These are phyloP conservation scores for Philereme vetulata DNA, from an alignment of 2,888 invertebrate genomes.

Conservation along the genomic window DNA sequence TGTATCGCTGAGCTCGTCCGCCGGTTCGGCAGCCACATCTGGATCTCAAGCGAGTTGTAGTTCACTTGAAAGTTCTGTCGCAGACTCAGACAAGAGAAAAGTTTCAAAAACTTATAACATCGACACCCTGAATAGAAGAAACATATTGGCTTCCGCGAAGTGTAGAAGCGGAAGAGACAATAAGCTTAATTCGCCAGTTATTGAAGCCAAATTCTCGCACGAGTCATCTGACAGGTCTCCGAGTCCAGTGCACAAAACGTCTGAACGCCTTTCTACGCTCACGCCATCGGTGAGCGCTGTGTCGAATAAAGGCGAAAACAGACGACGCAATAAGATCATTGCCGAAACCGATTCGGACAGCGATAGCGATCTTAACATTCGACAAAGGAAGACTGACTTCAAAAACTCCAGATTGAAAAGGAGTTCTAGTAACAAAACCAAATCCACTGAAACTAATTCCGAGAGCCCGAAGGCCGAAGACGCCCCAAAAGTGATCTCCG, in stretches of 20 bases:
- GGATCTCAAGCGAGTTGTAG: conserved; percentile 89
- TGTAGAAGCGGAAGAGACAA: conserved; percentile 92
- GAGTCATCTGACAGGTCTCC: conserved; percentile 79
- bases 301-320: conserved; percentile 78
- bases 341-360: conserved; percentile 74
- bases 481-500: conserved; percentile 61
- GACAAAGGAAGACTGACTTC: conserved; percentile 74
- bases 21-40: conserved; percentile 88
- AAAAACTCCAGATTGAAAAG: conserved; percentile 76
- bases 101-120: conserved; percentile 91
- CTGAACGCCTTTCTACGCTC: conserved; percentile 83
- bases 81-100: conserved; percentile 86
- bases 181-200: conserved; percentile 88
- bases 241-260: conserved; percentile 76
- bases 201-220: conserved; percentile 88
- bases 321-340: conserved; percentile 76
- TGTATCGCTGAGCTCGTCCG: conserved; percentile 87
- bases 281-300: conserved; percentile 79
- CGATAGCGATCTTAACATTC: conserved; percentile 69
- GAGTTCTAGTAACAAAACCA: conserved; percentile 70
- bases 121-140: conserved; percentile 93
- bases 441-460: conserved; percentile 59
- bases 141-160: conserved; percentile 93
- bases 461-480: conserved; percentile 66
- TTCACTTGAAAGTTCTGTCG: conserved; percentile 85